Conservation (phyloP, 2,888 invertebrate genomes). For the Melipona beecheii region DNA sequence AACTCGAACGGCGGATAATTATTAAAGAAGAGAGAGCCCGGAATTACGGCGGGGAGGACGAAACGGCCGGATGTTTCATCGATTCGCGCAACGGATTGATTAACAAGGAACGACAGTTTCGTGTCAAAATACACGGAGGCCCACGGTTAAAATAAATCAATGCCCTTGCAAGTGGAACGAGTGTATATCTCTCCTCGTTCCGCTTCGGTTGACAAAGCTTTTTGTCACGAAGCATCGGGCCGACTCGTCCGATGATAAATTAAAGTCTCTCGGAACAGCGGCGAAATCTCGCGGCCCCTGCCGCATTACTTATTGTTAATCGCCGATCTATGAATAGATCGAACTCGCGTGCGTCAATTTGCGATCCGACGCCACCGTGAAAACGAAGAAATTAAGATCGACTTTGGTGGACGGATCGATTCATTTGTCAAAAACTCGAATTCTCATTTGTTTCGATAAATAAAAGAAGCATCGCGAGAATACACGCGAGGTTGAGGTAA, state of each 20-base stretch:
- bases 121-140: slow-evolving; percentile 42
- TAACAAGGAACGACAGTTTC: slow-evolving; percentile 49
- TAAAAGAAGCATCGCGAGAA: background rate
- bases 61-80: background rate
- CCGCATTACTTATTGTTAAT: slow-evolving; percentile 30
- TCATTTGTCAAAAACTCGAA: too few species aligned
- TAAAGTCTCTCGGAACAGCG: slow-evolving; percentile 18
- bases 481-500: background rate
- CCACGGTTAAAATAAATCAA: slow-evolving; percentile 42
- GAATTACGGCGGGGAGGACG: background rate
- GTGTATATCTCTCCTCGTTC: slow-evolving; percentile 43
- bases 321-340: background rate
- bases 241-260: slow-evolving; percentile 39
- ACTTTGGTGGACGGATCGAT: too few species aligned
- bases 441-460: too few species aligned
- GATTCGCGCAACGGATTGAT: slow-evolving; percentile 33
- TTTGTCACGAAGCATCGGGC: slow-evolving; percentile 30
- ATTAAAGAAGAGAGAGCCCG: background rate
- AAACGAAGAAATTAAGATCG: background rate
- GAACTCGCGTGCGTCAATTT: background rate
- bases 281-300: slow-evolving; percentile 11
- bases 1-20: background rate
- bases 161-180: slow-evolving; percentile 23
- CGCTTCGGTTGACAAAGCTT: slow-evolving; percentile 37
- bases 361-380: background rate